phyloP scores from a whole-genome alignment of 2,113 vertebrate genomes.

The Axis porcinus region DNA sequence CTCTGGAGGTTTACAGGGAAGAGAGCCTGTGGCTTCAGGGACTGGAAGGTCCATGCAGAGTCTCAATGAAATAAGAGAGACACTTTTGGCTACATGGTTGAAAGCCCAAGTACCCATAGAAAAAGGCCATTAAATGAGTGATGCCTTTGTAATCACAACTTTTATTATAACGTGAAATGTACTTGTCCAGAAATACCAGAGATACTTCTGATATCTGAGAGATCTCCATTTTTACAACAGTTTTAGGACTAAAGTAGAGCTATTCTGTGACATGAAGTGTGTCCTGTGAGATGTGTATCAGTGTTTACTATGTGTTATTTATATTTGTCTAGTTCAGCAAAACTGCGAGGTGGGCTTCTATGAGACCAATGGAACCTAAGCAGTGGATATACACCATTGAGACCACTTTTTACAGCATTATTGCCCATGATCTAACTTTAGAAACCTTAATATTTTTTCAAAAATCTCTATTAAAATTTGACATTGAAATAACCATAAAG shows the following conservation, averaged over 20 bases:
- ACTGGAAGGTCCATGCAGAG: not conserved
- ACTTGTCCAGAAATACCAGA: constrained; percentile 75
- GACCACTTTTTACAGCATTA: constrained; percentile 69
- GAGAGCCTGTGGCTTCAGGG: constrained; percentile 28
- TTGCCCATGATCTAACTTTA: constrained; percentile 70
- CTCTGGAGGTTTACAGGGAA: constrained; percentile 49
- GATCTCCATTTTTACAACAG: constrained; percentile 71
- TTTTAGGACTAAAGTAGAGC: constrained; percentile 76
- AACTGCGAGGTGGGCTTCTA: constrained; percentile 76
- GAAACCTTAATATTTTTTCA: constrained; percentile 78
- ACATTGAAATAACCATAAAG: constrained; percentile 63
- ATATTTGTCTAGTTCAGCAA: constrained; percentile 80
- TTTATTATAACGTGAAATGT: constrained; percentile 80
- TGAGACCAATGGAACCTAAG: constrained; percentile 73
- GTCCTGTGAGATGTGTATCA: constrained; percentile 77
- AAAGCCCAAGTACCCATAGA: constrained; percentile 64
- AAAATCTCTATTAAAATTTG: constrained; percentile 75
- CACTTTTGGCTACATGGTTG: constrained; percentile 53
- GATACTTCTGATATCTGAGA: constrained; percentile 38
- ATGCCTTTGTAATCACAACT: constrained; percentile 75
- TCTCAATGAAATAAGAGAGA: constrained; percentile 26
- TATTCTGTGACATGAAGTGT: constrained; percentile 78
- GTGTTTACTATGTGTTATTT: constrained; percentile 78
- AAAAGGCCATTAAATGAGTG: constrained; percentile 62
- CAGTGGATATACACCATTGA: constrained; percentile 69